A percentile compares a stretch with the other conserved stretches of the same genome.
phyloP scores from a whole-genome alignment of 2,888 invertebrate genomes.

The Drosophila barbarae region DNA sequence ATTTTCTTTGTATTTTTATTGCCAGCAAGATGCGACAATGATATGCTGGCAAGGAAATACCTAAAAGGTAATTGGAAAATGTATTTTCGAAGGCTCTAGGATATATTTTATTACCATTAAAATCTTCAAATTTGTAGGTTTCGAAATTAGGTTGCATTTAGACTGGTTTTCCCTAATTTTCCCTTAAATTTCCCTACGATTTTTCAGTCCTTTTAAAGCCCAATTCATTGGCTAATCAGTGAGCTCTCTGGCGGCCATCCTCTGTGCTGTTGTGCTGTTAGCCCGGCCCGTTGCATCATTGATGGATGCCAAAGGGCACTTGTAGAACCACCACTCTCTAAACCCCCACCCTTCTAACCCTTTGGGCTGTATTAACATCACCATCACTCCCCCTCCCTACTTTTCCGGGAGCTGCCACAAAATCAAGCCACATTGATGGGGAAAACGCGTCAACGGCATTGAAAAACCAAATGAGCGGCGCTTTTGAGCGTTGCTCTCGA shows the following conservation, averaged over 20 bases:
- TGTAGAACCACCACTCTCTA: not conserved
- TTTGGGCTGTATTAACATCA: not conserved
- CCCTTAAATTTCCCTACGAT: not conserved
- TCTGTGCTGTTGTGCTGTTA: slow-evolving; percentile 18
- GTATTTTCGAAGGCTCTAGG: not conserved
- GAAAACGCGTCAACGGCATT: slow-evolving; percentile 34
- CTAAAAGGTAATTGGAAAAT: slow-evolving; percentile 17
- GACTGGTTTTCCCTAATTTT: not conserved
- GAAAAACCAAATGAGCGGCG: slow-evolving; percentile 61
- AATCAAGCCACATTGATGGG: slow-evolving; percentile 43
- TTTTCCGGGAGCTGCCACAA: slow-evolving; percentile 30
- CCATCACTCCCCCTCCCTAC: not conserved
- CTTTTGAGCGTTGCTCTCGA: slow-evolving; percentile 62
- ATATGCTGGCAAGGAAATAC: slow-evolving; percentile 6
- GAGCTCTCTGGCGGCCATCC: slow-evolving; percentile 2
- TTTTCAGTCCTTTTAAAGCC: not conserved
- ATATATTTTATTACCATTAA: not conserved
- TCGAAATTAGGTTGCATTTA: not conserved
- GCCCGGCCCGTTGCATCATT: slow-evolving; percentile 51
- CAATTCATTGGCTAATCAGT: slow-evolving; percentile 20
- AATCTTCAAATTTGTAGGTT: not conserved
- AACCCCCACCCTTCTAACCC: not conserved
- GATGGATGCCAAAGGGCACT: slow-evolving; percentile 48
- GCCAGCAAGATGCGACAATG: slow-evolving; percentile 10
- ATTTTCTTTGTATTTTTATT: slow-evolving; percentile 38